Conservation (phyloP, 2,797 vertebrate genomes). For the Tokudaia muenninki region DNA sequence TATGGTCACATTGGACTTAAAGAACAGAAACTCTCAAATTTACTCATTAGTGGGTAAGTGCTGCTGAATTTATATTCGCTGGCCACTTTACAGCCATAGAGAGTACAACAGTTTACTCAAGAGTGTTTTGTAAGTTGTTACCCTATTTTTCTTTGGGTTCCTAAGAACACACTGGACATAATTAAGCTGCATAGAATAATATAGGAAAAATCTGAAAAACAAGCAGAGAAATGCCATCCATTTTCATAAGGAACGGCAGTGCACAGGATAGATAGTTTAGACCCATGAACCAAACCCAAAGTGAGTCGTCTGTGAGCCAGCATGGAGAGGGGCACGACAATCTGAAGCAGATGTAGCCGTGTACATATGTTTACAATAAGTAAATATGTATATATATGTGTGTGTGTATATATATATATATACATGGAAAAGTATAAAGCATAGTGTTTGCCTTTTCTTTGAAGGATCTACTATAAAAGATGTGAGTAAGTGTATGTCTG, state of each 20-base stretch:
- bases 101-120: conserved; percentile 53
- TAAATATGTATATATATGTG: not conserved
- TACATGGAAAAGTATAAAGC: not conserved
- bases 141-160: conserved; percentile 20
- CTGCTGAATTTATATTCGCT: conserved; percentile 58
- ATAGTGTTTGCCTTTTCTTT: not conserved
- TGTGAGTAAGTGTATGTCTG: not conserved
- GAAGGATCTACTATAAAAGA: not conserved
- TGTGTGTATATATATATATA: no score
- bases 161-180: not conserved
- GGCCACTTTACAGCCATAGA: not conserved
- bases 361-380: no score
- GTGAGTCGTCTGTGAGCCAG: not conserved
- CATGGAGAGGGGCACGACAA: not conserved
- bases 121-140: not conserved
- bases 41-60: conserved; percentile 58
- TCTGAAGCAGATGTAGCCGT: no score
- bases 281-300: not conserved
- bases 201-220: conserved; percentile 8
- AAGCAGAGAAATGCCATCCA: not conserved
- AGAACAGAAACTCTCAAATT: conserved; percentile 69
- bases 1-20: conserved; percentile 76
- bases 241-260: not conserved
- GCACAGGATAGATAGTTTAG: not conserved
- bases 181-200: conserved; percentile 27